Evolutionary conservation across 37 sponge, comb jelly and placozoan genomes (phyloP), one percentile per base, ranked within the genome.

Genomic region (Bolinopsis microptera): DNA sequence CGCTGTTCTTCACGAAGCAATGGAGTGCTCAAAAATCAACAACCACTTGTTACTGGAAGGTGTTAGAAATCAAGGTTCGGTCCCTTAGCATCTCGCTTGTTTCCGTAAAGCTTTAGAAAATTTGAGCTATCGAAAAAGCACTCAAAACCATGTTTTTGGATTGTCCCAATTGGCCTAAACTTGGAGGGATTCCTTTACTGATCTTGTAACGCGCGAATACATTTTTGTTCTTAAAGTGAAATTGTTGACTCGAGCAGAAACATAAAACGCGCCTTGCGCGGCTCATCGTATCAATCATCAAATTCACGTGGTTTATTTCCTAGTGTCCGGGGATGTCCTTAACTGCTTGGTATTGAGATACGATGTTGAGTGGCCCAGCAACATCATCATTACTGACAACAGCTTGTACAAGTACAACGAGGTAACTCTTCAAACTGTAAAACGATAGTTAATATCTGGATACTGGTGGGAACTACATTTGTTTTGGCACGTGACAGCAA

Each of bases 1-100:
- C 90, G 41, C 90, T 41, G 31, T 86, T 86, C 90, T 86, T 21
- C 48, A 86, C 27, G 90, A 86, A 27, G 90, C 90, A 41, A 86
- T 86, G 90, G 90, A 86, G 36, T 86, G 61, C 41, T 86, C 90
- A 0, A 39, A 41, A 38, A 39, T 41, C 27, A 41, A 39, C 30
- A 41, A 18, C 90, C 90, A 48, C 13, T 36, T 77, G 3, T 22
- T 36, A 0, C 36, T 77, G 80, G 80, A 77, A 77, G 13, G 80
- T 36, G 80, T 77, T 77, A 36, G 80, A 27, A 77, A 77, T 77
- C 80, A 77, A 77, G 80, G 80, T 77, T 48, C 61, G 61, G 61
- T 48, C 61, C 5, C 61, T 18, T 48, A 18, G 13, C 61, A 48
- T n/a, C n/a, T n/a, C n/a, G n/a, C n/a, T n/a, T n/a, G n/a, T n/a